Conservation (phyloP, 2,797 vertebrate species). For the Chrysocyon brachyurus region DNA sequence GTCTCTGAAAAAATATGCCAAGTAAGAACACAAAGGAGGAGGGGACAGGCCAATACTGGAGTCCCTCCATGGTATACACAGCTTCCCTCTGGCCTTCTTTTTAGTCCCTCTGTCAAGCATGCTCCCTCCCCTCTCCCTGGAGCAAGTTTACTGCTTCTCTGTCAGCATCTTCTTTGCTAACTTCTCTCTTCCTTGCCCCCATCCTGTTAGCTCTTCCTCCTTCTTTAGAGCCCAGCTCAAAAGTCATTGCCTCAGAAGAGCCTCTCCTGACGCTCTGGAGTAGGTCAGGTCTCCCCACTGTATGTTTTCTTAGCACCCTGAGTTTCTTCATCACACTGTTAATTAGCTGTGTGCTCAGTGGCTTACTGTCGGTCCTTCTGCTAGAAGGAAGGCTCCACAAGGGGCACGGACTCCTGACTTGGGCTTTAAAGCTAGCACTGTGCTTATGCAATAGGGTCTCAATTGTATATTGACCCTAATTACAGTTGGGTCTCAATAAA, state of each 20-base stretch:
- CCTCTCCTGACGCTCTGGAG: background rate
- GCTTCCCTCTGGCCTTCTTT: background rate
- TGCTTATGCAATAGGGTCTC: background rate
- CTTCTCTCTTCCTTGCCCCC: background rate
- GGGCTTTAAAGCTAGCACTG: background rate
- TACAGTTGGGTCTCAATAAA: background rate
- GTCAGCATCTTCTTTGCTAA: background rate
- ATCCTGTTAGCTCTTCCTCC: background rate
- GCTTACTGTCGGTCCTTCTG: background rate
- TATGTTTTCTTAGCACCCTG: background rate
- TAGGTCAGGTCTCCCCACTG: background rate
- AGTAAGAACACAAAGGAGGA: background rate
- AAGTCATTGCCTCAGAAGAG: background rate
- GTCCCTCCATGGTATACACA: background rate
- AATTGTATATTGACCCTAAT: background rate
- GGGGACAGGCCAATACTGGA: background rate
- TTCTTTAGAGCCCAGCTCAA: background rate
- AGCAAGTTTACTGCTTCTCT: background rate
- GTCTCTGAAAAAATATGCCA: background rate
- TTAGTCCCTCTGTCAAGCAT: background rate
- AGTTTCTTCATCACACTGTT: slow-evolving; percentile 4
- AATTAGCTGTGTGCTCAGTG: background rate
- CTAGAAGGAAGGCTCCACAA: background rate
- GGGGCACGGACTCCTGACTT: background rate
- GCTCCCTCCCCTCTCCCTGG: background rate